Conservation (phyloP, 2,797 vertebrate species). For the Limosa lapponica region DNA sequence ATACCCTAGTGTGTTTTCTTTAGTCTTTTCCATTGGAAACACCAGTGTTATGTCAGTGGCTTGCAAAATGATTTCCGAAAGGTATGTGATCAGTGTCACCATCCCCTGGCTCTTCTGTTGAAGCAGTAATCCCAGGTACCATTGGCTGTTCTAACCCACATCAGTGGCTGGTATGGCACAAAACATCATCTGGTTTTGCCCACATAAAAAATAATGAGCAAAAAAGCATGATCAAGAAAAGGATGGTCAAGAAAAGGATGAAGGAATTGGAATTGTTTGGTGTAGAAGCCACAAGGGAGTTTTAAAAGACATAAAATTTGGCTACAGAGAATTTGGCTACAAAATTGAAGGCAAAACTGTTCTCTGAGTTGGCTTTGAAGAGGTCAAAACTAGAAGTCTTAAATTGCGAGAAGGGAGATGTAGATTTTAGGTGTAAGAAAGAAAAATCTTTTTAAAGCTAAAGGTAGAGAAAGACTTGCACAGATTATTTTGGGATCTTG, state of each 20-base stretch:
- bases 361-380: neutral
- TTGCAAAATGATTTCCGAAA: neutral
- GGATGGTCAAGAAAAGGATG: neutral
- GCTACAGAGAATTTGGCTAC: neutral
- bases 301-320: neutral
- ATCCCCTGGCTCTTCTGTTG: neutral
- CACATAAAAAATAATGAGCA: neutral
- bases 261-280: neutral
- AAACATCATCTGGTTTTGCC: neutral
- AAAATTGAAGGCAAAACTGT: neutral
- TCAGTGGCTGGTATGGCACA: neutral
- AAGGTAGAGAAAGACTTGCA: neutral
- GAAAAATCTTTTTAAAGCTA: neutral
- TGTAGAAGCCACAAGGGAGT: neutral
- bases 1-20: neutral
- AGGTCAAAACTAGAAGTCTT: neutral
- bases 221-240: neutral
- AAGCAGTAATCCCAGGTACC: neutral
- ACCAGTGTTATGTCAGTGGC: neutral
- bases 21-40: neutral
- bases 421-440: neutral
- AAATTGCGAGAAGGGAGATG: neutral
- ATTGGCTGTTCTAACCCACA: neutral
- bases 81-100: neutral
- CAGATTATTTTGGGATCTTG: neutral